These are phyloP conservation scores for Lithophane ornitopus DNA, from an alignment of 2,888 invertebrate species.

Conservation along the genomic window DNA sequence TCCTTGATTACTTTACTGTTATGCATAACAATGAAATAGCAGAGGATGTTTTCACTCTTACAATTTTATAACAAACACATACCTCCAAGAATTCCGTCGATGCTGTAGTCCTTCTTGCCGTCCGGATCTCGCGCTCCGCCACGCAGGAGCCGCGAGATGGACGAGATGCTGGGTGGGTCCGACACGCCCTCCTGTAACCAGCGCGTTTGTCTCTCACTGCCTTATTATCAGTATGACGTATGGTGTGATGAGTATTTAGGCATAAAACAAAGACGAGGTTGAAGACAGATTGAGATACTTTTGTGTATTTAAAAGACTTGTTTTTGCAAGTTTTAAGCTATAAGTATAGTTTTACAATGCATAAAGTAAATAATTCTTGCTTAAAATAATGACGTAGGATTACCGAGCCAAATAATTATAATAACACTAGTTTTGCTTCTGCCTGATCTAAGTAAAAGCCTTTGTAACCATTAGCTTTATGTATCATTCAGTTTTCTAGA, in stretches of 20 bases:
- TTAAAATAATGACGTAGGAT: neutral
- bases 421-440: neutral
- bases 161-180: slow-evolving; percentile 98
- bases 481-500: neutral
- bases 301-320: neutral
- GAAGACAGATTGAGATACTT: neutral
- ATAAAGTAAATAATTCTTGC: neutral
- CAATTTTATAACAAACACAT: slow-evolving; percentile 73
- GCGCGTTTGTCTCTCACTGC: slow-evolving; percentile 65
- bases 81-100: slow-evolving; percentile 96
- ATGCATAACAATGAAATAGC: neutral
- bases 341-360: neutral
- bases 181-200: slow-evolving; percentile 95
- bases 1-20: neutral
- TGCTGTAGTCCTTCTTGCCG: slow-evolving; percentile 96
- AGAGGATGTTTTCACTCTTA: neutral
- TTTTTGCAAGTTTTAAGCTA: neutral
- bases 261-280: slow-evolving; percentile 18
- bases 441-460: neutral
- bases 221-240: slow-evolving; percentile 59
- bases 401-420: neutral
- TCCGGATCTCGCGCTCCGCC: slow-evolving; percentile 95
- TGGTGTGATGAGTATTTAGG: slow-evolving; percentile 13
- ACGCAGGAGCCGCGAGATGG: slow-evolving; percentile 97
- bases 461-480: neutral